Percentiles rank a stretch among this genome's conserved stretches.
These are phyloP conservation scores for Thera britannica DNA, from an alignment of 2,888 invertebrate species.

Conservation along the genomic window DNA sequence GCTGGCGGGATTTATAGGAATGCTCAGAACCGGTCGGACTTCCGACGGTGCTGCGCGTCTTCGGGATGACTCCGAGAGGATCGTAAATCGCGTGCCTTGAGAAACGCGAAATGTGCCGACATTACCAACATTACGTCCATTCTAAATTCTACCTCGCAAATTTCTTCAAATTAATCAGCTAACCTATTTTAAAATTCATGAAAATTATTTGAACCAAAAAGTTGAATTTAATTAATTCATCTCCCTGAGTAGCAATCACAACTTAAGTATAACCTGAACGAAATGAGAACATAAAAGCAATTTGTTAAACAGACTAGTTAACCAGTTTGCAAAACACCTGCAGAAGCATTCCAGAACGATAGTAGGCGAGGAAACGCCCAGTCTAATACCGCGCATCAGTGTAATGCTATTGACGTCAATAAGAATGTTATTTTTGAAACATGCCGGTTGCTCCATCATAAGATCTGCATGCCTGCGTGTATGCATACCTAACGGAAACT, in stretches of 20 bases:
- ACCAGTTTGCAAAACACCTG: constrained; percentile 30
- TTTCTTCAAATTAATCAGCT: constrained; percentile 22
- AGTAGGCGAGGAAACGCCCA: constrained; percentile 25
- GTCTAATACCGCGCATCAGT: constrained; percentile 21
- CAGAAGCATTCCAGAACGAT: constrained; percentile 21
- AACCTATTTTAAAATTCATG: constrained; percentile 10
- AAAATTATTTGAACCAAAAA: constrained; percentile 20
- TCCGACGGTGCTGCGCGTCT: constrained; percentile 56
- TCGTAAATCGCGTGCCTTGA: constrained; percentile 39
- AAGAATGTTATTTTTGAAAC: constrained; percentile 34
- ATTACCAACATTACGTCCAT: constrained; percentile 42
- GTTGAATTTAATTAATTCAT: constrained; percentile 16
- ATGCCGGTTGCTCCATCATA: constrained; percentile 43
- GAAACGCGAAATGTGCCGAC: constrained; percentile 35
- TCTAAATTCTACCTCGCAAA: constrained; percentile 35
- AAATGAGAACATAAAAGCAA: constrained; percentile 24
- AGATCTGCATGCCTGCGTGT: constrained; percentile 47
- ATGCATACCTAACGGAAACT: constrained; percentile 70
- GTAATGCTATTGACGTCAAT: constrained; percentile 24
- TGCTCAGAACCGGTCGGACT: constrained; percentile 69
- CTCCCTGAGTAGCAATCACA: not conserved
- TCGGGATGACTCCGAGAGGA: constrained; percentile 37
- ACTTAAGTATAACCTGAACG: not conserved
- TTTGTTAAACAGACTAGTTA: constrained; percentile 29
- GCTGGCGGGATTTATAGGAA: constrained; percentile 68